phyloP scores from a whole-genome alignment of 1,140 invertebrate species.

The Meteorus sp. region DNA sequence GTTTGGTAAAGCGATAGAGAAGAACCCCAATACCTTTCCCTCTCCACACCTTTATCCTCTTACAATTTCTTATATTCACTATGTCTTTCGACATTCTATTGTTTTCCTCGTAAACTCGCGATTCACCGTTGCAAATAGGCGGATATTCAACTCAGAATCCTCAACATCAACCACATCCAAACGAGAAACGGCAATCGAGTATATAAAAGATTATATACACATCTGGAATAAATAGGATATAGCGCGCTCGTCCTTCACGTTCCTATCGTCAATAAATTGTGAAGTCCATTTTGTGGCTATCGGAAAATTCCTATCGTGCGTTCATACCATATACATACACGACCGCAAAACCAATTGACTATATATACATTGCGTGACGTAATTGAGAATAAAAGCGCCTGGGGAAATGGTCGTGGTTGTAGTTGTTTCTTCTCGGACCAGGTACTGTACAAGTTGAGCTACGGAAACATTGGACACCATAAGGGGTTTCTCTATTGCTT shows the following conservation, averaged over 20 bases:
- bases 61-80: too few species aligned
- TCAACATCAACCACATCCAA: conserved; percentile 16
- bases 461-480: too few species aligned
- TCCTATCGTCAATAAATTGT: conserved; percentile 43
- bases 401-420: conserved; percentile 25
- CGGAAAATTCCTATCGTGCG: conserved; percentile 51
- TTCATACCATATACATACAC: conserved; percentile 43
- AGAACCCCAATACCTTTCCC: not conserved
- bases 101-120: conserved; percentile 33
- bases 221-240: not conserved
- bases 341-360: not conserved
- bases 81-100: conserved; percentile 32
- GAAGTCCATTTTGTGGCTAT: conserved; percentile 34
- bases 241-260: not conserved
- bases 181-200: not conserved
- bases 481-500: not conserved
- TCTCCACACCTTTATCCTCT: conserved; percentile 15
- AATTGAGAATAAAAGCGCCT: conserved; percentile 40
- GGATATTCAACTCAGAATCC: conserved; percentile 34
- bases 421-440: not conserved
- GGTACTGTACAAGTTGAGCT: too few species aligned
- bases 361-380: conserved; percentile 32
- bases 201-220: not conserved
- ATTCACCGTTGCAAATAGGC: conserved; percentile 30
- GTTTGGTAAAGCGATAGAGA: not conserved